A percentile compares a stretch with the other conserved stretches of the same genome.
phyloP scores from a whole-genome alignment of 1,140 invertebrate species.

The Drosophila dunni region DNA sequence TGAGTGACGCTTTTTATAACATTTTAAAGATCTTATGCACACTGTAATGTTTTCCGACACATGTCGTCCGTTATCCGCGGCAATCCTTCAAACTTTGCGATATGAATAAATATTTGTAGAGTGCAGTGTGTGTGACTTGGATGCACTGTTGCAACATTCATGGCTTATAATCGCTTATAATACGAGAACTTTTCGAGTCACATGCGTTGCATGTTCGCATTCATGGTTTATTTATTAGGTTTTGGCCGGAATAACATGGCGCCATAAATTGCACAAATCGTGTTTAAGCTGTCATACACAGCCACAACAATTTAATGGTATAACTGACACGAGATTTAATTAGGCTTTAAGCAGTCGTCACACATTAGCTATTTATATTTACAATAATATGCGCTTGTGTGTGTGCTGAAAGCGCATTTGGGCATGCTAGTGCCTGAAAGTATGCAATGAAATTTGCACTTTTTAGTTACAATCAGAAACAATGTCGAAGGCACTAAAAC shows the following conservation, averaged over 20 bases:
- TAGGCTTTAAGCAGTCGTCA: constrained; percentile 34
- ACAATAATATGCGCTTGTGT: not conserved
- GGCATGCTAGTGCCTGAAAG: constrained; percentile 19
- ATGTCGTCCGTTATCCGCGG: not conserved
- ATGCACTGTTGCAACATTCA: constrained; percentile 37
- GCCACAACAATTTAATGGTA: constrained; percentile 49
- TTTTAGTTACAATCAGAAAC: not conserved
- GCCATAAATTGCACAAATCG: constrained; percentile 37
- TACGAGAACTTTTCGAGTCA: constrained; percentile 27
- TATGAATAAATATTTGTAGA: constrained; percentile 14
- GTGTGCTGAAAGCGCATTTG: not conserved
- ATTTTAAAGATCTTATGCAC: constrained; percentile 4
- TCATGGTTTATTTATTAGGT: constrained; percentile 66
- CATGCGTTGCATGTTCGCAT: constrained; percentile 32
- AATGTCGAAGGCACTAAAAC: not conserved
- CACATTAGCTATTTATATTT: not conserved
- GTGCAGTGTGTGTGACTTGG: constrained; percentile 35
- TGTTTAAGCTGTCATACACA: constrained; percentile 24
- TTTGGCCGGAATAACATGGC: constrained; percentile 15
- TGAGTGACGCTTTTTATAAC: constrained; percentile 1
- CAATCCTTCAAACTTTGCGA: not conserved
- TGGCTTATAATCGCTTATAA: constrained; percentile 51
- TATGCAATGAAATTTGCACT: constrained; percentile 8
- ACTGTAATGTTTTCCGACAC: constrained; percentile 13
- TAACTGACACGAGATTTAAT: constrained; percentile 59